Evolutionary conservation across 1,140 invertebrate genomes (phyloP).

Genomic region (Bombus cullumanus): DNA sequence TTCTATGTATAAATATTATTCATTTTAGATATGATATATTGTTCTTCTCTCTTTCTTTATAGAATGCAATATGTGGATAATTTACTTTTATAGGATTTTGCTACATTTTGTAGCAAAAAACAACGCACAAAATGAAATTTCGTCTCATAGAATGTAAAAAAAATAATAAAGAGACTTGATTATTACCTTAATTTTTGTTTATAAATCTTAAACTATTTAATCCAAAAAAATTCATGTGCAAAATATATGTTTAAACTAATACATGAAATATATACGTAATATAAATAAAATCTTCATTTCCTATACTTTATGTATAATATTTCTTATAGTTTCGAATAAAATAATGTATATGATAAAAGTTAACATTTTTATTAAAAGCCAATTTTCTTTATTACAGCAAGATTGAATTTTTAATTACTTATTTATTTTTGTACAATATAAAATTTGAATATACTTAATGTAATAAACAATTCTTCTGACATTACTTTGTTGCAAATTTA

Average conservation of each 20-base stretch:
- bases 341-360: neutral
- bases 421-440: neutral
- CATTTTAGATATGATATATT: neutral
- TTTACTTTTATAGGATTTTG: slow-evolving; percentile 14
- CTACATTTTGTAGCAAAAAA: neutral
- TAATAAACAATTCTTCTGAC: neutral
- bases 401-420: neutral
- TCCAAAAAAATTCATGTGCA: no score
- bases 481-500: neutral
- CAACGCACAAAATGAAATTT: slow-evolving; percentile 30
- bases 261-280: neutral
- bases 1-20: slow-evolving; percentile 24
- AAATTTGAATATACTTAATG: neutral
- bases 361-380: neutral
- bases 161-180: slow-evolving; percentile 17
- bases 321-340: neutral
- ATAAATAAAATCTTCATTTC: neutral
- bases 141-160: neutral
- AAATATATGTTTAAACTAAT: neutral
- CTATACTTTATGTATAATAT: neutral
- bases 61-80: neutral
- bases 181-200: slow-evolving; percentile 21
- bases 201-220: neutral
- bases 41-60: neutral
- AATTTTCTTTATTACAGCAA: neutral